Percentiles rank a stretch among this genome's conserved stretches.
Evolutionary conservation across 1,140 invertebrate genomes (phyloP).

Genomic region (Heliothis subflexa): DNA sequence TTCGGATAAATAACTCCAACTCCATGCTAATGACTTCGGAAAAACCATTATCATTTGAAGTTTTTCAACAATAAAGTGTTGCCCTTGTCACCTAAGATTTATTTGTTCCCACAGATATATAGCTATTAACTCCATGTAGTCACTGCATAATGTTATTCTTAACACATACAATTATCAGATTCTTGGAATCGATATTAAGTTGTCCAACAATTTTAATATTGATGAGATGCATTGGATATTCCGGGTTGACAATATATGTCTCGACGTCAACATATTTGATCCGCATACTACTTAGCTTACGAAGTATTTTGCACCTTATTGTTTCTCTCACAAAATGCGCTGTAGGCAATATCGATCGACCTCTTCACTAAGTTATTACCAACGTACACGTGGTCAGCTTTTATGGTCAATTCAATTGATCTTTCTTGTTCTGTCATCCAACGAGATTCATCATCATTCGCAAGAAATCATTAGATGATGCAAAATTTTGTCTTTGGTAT

Average conservation of each 20-base stretch:
- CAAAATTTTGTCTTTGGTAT: conserved; percentile 41
- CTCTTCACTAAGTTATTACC: neutral
- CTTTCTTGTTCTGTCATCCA: conserved; percentile 31
- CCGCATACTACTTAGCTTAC: neutral
- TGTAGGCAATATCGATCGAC: neutral
- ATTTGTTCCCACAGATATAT: conserved; percentile 68
- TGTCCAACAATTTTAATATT: conserved; percentile 52
- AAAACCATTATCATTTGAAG: conserved; percentile 62
- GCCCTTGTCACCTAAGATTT: conserved; percentile 70
- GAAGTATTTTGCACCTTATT: conserved; percentile 1
- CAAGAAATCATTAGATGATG: conserved; percentile 53
- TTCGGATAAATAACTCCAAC: conserved; percentile 22
- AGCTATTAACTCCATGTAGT: conserved; percentile 18
- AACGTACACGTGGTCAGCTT: conserved; percentile 47
- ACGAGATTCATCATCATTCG: conserved; percentile 56
- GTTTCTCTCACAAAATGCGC: neutral
- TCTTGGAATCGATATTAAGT: conserved; percentile 58
- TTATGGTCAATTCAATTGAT: conserved; percentile 56
- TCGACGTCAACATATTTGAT: conserved; percentile 31
- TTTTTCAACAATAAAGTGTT: conserved; percentile 59
- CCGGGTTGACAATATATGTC: conserved; percentile 51
- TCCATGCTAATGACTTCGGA: conserved; percentile 65
- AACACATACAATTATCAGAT: conserved; percentile 62
- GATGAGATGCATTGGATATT: conserved; percentile 49
- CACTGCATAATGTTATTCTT: conserved; percentile 66